A percentile compares a stretch with the other conserved stretches of the same genome.
phyloP scores from a whole-genome alignment of 2,797 vertebrate species.

The Anolis apletophallus region DNA sequence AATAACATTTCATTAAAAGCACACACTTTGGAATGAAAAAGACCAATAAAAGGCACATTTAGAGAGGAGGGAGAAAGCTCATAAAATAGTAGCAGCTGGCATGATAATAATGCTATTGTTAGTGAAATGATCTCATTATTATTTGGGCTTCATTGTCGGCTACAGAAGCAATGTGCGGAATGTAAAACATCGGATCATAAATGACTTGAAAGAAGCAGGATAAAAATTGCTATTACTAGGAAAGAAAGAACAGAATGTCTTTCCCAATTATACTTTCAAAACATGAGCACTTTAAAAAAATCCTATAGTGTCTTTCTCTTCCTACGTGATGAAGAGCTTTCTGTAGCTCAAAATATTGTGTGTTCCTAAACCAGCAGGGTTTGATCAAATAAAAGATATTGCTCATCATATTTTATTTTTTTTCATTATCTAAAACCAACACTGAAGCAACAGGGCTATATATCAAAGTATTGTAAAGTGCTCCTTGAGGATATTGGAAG shows the following conservation, averaged over 20 bases:
- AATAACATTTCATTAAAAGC: slow-evolving; percentile 11
- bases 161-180: slow-evolving; percentile 25
- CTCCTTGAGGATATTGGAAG: neutral
- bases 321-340: neutral
- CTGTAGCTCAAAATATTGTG: neutral
- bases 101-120: slow-evolving; percentile 35
- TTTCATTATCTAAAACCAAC: neutral
- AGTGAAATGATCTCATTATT: slow-evolving; percentile 18
- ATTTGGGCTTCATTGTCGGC: slow-evolving; percentile 1
- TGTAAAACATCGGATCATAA: slow-evolving; percentile 35
- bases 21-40: neutral
- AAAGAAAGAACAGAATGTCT: slow-evolving; percentile 14
- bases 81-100: slow-evolving; percentile 30
- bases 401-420: neutral
- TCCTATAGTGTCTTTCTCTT: neutral
- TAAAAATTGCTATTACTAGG: neutral
- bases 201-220: neutral
- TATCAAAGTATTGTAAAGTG: slow-evolving; percentile 7
- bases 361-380: slow-evolving; percentile 1
- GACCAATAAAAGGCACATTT: slow-evolving; percentile 14
- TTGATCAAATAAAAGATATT: neutral
- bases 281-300: neutral
- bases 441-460: neutral
- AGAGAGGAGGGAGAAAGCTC: neutral
- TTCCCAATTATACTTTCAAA: slow-evolving; percentile 18